phyloP scores from a whole-genome alignment of 1,140 invertebrate genomes.

The Leptoteleia sp. region DNA sequence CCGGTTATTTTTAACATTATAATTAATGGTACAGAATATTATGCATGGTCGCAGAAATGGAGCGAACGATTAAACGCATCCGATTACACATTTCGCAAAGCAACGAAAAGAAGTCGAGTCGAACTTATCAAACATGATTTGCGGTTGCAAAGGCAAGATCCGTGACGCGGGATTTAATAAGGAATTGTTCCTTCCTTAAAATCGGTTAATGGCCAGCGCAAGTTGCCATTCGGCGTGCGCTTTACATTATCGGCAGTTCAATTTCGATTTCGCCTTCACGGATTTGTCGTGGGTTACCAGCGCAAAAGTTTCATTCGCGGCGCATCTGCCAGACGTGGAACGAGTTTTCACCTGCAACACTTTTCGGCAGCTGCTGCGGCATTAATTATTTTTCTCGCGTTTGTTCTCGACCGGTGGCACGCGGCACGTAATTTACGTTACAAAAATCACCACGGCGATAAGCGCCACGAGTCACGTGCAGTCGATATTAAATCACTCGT shows the following conservation, averaged over 20 bases:
- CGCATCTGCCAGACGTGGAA: slow-evolving; percentile 46
- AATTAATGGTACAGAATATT: slow-evolving; percentile 12
- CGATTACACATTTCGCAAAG: background rate
- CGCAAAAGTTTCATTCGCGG: slow-evolving; percentile 4
- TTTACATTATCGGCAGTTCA: too few relatives aligned
- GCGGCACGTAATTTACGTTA: slow-evolving; percentile 38
- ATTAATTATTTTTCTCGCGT: slow-evolving; percentile 51
- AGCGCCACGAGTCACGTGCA: too few relatives aligned
- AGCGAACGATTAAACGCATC: slow-evolving; percentile 19
- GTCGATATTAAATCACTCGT: too few relatives aligned
- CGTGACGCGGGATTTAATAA: slow-evolving; percentile 13
- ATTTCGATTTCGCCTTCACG: too few relatives aligned
- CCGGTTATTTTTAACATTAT: slow-evolving; percentile 10
- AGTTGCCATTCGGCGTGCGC: too few relatives aligned
- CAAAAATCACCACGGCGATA: too few relatives aligned
- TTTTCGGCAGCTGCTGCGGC: slow-evolving; percentile 58
- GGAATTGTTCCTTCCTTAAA: slow-evolving; percentile 11
- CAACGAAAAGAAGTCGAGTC: slow-evolving; percentile 1
- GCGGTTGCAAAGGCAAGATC: slow-evolving; percentile 14
- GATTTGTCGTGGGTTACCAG: too few relatives aligned
- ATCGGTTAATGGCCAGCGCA: too few relatives aligned
- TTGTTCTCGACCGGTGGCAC: slow-evolving; percentile 52
- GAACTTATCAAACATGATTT: slow-evolving; percentile 28
- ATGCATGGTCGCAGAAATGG: slow-evolving; percentile 18
- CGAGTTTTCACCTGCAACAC: slow-evolving; percentile 57